Evolutionary conservation across 2,888 invertebrate genomes (phyloP), one percentile per base, ranked within the genome.

Genomic region (Drosophila formosana): DNA sequence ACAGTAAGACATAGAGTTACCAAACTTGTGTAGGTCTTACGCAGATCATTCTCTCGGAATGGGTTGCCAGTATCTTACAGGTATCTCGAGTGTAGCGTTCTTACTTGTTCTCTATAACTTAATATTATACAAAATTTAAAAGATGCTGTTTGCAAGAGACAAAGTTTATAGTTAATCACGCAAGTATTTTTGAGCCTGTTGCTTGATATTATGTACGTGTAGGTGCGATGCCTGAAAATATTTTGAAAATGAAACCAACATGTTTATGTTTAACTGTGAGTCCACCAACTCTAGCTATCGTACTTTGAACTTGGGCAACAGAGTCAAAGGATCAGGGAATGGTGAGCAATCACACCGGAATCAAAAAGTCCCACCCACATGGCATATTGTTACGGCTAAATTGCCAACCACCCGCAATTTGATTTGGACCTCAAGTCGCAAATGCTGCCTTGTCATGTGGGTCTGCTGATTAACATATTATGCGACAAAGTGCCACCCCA

Each of bases 401-500:
- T 84, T 72, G 65, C 41, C 37, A 37, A 37, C 79, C 77, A 68
- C 70, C 80, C 80, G 74, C 83, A 83, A 79, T 77, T 73, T 62
- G 41, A 53, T 77, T 55, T 55, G 70, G 50, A 60, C 25, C 62
- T 63, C 65, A 66, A 47, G 65, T 39, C 30, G 18, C 52, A 72
- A 75, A 66, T 68, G 64, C 60, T 67, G 63, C 53, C 53, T 58
- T 72, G 82, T 82, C 88, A 87, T 89, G 82, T 80, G 78, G 73
- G 57, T 65, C 51, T 50, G 60, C 81, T 88, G 85, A 87, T 87
- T 89, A 89, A 85, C 89, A 89, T 85, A 89, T 86, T 84, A 82
- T 82, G 88, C 88, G 89, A 84, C 89, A 87, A 85, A 89, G 69
- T 80, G 86, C 84, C 88, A 88, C 88, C 72, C 86, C 82, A 85